Evolutionary conservation across 1,140 invertebrate genomes (phyloP).

Genomic region (Melitaea cinxia): DNA sequence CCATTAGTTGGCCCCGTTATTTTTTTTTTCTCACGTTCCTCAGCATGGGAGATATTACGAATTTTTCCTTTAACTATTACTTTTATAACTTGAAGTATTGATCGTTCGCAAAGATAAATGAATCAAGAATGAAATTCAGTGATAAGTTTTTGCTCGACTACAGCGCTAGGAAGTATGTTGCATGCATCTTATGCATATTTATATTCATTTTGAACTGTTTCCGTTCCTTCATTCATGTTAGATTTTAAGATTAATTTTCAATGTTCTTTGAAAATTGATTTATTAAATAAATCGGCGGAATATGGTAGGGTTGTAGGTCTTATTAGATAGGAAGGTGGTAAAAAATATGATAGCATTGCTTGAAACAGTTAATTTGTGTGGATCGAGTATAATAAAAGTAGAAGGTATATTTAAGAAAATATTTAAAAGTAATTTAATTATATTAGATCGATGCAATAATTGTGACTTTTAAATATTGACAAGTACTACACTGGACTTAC

Average conservation of each 20-base stretch:
- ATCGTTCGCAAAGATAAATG: neutral
- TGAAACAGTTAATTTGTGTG: too few relatives aligned
- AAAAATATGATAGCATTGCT: too few relatives aligned
- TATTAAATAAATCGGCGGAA: too few relatives aligned
- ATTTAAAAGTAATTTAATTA: too few relatives aligned
- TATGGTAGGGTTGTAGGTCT: too few relatives aligned
- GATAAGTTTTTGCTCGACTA: neutral
- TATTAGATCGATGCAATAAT: too few relatives aligned
- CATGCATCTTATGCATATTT: slow-evolving; percentile 5
- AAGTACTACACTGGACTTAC: too few relatives aligned
- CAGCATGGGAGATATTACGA: neutral
- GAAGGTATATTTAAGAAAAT: too few relatives aligned
- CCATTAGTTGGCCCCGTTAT: slow-evolving; percentile 21
- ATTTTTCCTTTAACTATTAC: slow-evolving; percentile 6
- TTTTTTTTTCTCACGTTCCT: slow-evolving; percentile 31
- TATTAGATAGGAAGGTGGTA: too few relatives aligned
- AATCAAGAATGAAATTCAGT: slow-evolving; percentile 7
- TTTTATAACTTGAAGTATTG: slow-evolving; percentile 4
- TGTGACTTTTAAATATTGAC: too few relatives aligned
- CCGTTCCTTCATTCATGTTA: neutral
- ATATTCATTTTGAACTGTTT: neutral
- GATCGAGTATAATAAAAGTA: too few relatives aligned
- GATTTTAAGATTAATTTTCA: neutral
- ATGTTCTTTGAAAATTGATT: too few relatives aligned
- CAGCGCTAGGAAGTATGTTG: neutral